Evolutionary conservation across 2,797 vertebrate species (phyloP).

Genomic region (Danio kyathit): DNA sequence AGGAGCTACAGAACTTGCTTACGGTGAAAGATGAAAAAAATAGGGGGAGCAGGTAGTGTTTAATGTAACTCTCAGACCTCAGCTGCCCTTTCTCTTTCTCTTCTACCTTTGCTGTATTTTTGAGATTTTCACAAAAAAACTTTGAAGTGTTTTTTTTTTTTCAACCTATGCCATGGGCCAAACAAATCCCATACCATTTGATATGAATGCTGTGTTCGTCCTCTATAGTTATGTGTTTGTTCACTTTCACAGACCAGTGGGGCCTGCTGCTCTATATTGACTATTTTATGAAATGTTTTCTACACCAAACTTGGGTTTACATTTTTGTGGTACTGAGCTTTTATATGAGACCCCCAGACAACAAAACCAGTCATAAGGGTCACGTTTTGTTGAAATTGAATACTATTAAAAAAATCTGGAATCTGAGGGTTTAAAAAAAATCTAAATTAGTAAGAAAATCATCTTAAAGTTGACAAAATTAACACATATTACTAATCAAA

Average conservation of each 20-base stretch:
- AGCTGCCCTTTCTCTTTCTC: neutral
- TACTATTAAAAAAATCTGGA: too few species aligned
- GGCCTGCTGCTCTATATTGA: neutral
- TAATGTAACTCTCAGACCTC: conserved; percentile 39
- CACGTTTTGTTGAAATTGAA: too few species aligned
- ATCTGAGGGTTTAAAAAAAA: too few species aligned
- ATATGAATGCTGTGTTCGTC: conserved; percentile 13
- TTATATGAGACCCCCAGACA: too few species aligned
- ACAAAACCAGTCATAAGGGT: too few species aligned
- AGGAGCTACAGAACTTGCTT: conserved; percentile 35
- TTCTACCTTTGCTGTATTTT: conserved; percentile 6
- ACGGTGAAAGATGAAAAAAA: conserved; percentile 37
- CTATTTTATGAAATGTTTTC: conserved; percentile 1
- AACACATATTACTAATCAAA: too few species aligned
- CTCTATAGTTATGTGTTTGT: neutral
- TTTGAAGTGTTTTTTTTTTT: conserved; percentile 27
- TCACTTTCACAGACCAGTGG: neutral
- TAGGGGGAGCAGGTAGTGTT: neutral
- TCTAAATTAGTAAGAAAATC: too few species aligned
- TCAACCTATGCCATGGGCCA: neutral
- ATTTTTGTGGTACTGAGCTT: too few species aligned
- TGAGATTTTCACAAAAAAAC: neutral
- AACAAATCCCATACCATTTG: conserved; percentile 10
- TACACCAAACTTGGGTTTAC: neutral
- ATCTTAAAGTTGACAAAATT: too few species aligned